Evolutionary conservation across 2,113 vertebrate genomes (phyloP).

Genomic region (Lycaon pictus): DNA sequence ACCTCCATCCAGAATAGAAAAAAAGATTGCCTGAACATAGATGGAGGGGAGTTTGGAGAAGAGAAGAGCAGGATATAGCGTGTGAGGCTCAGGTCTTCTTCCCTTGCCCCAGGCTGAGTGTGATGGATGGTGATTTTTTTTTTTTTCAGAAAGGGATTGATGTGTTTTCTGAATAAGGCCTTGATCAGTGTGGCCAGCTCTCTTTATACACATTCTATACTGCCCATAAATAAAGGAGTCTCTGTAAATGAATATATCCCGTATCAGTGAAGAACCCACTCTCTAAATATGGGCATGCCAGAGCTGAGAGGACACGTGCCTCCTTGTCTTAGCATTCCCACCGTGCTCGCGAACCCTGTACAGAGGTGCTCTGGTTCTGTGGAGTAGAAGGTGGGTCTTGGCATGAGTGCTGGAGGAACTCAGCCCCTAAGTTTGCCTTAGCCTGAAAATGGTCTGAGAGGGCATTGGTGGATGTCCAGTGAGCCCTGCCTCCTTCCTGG

Average conservation of each 20-base stretch:
- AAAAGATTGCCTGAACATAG: background rate
- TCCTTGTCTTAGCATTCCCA: background rate
- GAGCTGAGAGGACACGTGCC: background rate
- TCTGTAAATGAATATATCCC: slow-evolving; percentile 70
- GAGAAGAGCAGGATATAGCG: background rate
- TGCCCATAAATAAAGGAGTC: slow-evolving; percentile 85
- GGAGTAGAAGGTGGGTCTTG: background rate
- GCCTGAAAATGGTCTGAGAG: background rate
- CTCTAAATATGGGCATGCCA: background rate
- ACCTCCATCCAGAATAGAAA: background rate
- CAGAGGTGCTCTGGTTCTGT: background rate
- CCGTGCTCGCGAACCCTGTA: background rate
- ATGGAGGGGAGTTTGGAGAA: background rate
- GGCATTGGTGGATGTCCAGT: background rate
- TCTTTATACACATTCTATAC: slow-evolving; percentile 78
- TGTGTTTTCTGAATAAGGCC: slow-evolving; percentile 87
- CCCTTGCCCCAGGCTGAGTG: background rate
- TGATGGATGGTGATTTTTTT: background rate
- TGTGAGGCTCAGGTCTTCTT: background rate
- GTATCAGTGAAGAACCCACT: slow-evolving; percentile 63
- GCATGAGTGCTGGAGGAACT: background rate
- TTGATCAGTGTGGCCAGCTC: slow-evolving; percentile 78
- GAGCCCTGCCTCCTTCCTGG: background rate
- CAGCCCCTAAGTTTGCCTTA: background rate
- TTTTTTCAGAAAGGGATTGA: slow-evolving; percentile 84